Base-by-base conservation (phyloP, 2,888 invertebrate genomes). In the Romanomermis culicivorax region DNA sequence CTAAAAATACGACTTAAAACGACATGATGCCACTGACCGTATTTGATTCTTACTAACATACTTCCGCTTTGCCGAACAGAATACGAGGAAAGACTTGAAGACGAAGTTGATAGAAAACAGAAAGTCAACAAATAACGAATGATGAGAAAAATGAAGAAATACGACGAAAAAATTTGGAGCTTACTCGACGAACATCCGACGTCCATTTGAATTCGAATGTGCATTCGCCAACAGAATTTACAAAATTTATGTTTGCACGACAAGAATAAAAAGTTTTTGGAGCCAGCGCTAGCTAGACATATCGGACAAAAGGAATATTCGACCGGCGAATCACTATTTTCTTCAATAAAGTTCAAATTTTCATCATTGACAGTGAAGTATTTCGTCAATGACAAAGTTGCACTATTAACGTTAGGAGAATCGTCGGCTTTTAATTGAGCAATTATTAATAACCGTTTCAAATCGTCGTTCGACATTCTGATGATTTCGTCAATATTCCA, bases 201-300 rank as follows among this genome's bases (percentile, higher is more conserved):
- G 74, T 85, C 85, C 72, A 79, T 79, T 78, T 93, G 91, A 65
- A 87, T 83, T 77, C 91, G 87, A 72, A 93, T 87, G 76, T 89
- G 87, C 76, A 80, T 82, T 58, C 80, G 79, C 97, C 97, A 97
- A 72, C 97, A 97, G 60, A 85, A 84, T 71, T 81, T 82, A 72
- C 97, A 97, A 72, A 91, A 97, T 59, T 79, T 78, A 73, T 97
- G 93, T 25, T 83, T 81, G 74, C 93, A 95, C 20, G 83, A 79
- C 58, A 93, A 76, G 55, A 80, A 79, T 68, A 80, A 80, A 69
- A 85, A 85, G 65, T 79, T 80, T 54, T 81, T 80, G 23, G 77
- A 70, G 20, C 78, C 70, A 63, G 80, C 80, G 57, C 77, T 71
- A 60, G 75, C 70, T 58, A 82, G 80, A 73, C 89, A 89, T 11